Base-by-base conservation (phyloP, 2,113 vertebrate species). In the Marcusenius ussheri region DNA sequence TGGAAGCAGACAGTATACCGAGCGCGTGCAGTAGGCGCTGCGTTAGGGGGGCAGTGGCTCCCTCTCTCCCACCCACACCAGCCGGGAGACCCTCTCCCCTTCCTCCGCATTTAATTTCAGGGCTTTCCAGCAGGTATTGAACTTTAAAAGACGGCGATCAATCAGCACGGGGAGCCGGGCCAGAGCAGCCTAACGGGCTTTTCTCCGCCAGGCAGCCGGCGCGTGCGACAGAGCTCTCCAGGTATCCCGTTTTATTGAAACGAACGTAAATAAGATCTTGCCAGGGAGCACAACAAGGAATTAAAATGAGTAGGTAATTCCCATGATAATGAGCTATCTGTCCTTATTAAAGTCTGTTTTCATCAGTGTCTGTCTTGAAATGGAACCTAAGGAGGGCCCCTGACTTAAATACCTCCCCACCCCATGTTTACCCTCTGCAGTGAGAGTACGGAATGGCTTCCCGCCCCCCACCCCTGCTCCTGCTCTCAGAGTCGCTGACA, bases 21-120 rank as follows among this genome's bases (percentile, higher is more conserved):
- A 8, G 70, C 17, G 27, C 1, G 3, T 6, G 7, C 11, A 85
- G 83, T 21, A 8, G 46, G n/a, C 2, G 9, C 24, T 24, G 31
- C 0, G 35, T 5, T 45, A 15, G 24, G 21, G 17, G 39, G 87
- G n/a, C 19, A 39, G n/a, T 0, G 39, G 80, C 35, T 21, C 39
- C 51, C n/a, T 24, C 66, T n/a, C 27, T 47, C 21, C 27, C 74
- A 53, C 8, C 19, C 62, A 39, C 66, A 50, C 27, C 24, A 27
- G 83, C 66, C 47, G 31, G 27, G n/a, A 10, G 47, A 50, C 45
- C 89, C 85, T 50, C 80, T 80, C 80, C 51, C 58, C 58, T 87
- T 47, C 66, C 51, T 88, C 86, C 51, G 83, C 39, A 39, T 89
- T 91, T 91, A 77, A 91, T 89, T 91, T 91, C 90, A 88, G 56